phyloP scores from a whole-genome alignment of 2,113 vertebrate species.

The Corythornis madagascariensis region DNA sequence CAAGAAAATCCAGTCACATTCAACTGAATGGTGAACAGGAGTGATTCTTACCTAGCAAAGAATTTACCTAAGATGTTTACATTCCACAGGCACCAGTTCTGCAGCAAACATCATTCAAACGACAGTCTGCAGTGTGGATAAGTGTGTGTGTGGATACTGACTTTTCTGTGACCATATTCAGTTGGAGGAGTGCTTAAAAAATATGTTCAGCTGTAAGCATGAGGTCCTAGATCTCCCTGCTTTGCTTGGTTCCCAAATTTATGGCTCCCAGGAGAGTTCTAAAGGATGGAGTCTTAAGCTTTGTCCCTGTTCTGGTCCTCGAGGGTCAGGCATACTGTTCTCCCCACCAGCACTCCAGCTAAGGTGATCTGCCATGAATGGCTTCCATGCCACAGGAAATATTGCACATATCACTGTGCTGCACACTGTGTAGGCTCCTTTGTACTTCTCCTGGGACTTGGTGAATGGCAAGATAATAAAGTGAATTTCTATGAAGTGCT shows the following conservation, averaged over 20 bases:
- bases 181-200: not conserved
- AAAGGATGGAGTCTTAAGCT: not conserved
- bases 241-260: not conserved
- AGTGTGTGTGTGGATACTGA: fast-evolving
- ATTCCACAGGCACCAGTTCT: not conserved
- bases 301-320: not conserved
- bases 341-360: fast-evolving
- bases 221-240: not conserved
- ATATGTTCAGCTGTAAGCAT: not conserved
- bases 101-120: not conserved
- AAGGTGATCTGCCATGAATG: not conserved
- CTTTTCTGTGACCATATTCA: not conserved
- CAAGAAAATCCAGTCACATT: not conserved
- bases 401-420: not conserved
- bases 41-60: not conserved
- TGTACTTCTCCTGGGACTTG: not conserved
- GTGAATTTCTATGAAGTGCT: not conserved
- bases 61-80: not conserved
- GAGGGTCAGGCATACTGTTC: not conserved
- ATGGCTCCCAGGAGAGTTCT: not conserved
- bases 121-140: not conserved
- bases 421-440: not conserved
- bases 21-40: not conserved
- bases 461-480: not conserved
- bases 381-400: not conserved